Evolutionary conservation across 2,797 vertebrate genomes (phyloP), one percentile per base, ranked within the genome.

Genomic region (Protonibea diacanthus): DNA sequence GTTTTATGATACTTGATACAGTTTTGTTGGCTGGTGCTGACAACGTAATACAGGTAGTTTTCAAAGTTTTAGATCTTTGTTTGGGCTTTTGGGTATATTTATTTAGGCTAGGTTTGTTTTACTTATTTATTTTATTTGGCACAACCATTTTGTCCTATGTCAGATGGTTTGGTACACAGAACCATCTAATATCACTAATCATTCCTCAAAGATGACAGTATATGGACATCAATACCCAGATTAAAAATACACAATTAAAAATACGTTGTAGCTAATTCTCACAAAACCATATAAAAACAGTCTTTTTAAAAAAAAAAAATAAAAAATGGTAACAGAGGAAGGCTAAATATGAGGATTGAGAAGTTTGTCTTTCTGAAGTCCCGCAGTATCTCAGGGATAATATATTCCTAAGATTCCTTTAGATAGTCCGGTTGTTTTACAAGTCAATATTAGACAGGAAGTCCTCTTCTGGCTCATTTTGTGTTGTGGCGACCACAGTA

Each of bases 371-470:
- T 29, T 29, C 6, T 29, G 29, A 29, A 49, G 15, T 57, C 45
- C n/a, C 45, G 33, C 59, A 3, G 47, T 52, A 76, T 56, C 62
- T 47, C 15, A 38, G 15, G 7, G 15, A 38, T 40, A 40, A 45
- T 25, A 5, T 58, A 38, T 57, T 57, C 1, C 42, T 68, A n/a
- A 65, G 7, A 56, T 25, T 59, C 21, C 5, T 52, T 7, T 5
- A 14, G 3, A 53, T 48, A 45, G 72, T 59, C 11, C 3, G 23
- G 17, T 53, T n/a, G 20, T 42, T 2, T 66, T 45, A 97, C 33
- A 97, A 85, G 76, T 94, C 86, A 77, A 97, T 97, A 78, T 93
- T 92, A 45, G 79, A 91, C 68, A 98, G 95, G 75, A 96, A 97
- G 78, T 97, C 93, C 71, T 97, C 97, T 0, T 94, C 90, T 0